Evolutionary conservation across 1,140 invertebrate genomes (phyloP), one percentile per base, ranked within the genome.

Genomic region (Heterodera schachtii): DNA sequence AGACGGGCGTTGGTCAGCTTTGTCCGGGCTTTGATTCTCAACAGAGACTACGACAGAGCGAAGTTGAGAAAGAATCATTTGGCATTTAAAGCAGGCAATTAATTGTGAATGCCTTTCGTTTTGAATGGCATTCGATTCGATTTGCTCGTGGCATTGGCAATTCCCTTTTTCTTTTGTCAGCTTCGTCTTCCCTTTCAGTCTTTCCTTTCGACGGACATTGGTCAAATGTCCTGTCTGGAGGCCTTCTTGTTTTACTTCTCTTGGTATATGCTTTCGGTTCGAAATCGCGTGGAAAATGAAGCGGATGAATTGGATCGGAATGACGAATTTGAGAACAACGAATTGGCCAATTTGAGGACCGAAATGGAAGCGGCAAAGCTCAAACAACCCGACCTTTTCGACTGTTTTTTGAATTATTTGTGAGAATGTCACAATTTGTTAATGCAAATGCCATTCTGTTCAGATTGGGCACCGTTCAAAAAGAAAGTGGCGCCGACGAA

Each of bases 241-340:
- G 64, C 77, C 5, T 85, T 85, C 79, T 47, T 85, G 19, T 87
- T 70, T 44, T 85, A 86, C 75, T 85, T 87, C 80, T 85, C 84
- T 43, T 87, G 84, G 85, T 85, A 85, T 44, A 82, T 85, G 85
- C 86, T 85, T 9, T 85, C 75, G 13, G 49, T 86, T n/a, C 83
- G 81, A 75, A 73, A 75, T 47, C 64, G 80, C 11, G 46, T 75
- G 9, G 84, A 85, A 80, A 69, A 44, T 19, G 85, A 84, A 16
- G 70, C 69, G 5, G 85, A 86, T 43, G 84, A 87, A 41, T 47
- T 60, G 31, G 84, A 85, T 60, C 52, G 41, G 5, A 78, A 74
- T 11, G 85, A 84, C 19, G 75, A 73, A 6, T 79, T 60, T 9
- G 46, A 41, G 41, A 84, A 85, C 70, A 77, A 49, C 21, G 70